Evolutionary conservation across 2,113 vertebrate species (phyloP).

Genomic region (Ginglymostoma cirratum): DNA sequence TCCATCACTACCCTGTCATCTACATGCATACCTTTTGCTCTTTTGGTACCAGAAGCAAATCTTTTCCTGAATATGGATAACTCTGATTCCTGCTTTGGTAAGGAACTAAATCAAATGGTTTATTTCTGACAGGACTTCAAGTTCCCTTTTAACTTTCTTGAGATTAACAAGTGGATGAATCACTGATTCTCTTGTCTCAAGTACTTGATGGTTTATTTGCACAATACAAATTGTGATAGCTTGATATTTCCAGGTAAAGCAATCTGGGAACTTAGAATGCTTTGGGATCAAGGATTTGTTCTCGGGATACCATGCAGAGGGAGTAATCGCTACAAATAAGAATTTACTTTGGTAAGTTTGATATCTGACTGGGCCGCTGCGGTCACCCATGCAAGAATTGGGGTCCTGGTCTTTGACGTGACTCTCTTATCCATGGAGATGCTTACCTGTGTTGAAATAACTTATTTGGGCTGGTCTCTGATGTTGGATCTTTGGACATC

Average conservation of each 20-base stretch:
- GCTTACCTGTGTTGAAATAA: neutral
- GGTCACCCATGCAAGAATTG: neutral
- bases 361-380: neutral
- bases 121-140: neutral
- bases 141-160: neutral
- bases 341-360: neutral
- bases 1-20: too few species aligned
- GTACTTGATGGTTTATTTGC: neutral
- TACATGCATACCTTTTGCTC: neutral
- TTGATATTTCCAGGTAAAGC: constrained; percentile 6
- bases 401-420: neutral
- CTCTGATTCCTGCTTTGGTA: neutral
- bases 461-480: neutral
- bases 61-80: neutral
- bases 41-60: neutral
- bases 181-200: neutral
- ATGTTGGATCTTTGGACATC: neutral
- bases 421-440: neutral
- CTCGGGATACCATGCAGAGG: neutral
- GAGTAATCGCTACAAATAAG: neutral
- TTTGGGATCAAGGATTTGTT: neutral
- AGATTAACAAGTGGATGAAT: too few species aligned
- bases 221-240: neutral
- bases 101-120: neutral
- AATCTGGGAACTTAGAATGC: constrained; percentile 15